These are phyloP conservation scores for Corvus hawaiiensis DNA, from an alignment of 2,113 vertebrate species.

Conservation along the genomic window DNA sequence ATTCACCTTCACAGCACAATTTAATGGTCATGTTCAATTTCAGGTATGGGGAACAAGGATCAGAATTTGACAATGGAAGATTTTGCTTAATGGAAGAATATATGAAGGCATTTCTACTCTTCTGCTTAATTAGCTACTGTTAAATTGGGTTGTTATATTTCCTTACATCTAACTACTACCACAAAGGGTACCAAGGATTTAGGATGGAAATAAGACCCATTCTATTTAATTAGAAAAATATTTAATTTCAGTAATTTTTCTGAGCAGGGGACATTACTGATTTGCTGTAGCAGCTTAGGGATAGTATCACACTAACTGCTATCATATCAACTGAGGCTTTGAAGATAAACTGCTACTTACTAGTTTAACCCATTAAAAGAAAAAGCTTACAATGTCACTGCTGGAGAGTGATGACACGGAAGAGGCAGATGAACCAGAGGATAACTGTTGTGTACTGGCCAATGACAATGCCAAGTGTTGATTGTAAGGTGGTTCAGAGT, in stretches of 20 bases:
- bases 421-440: conserved; percentile 82
- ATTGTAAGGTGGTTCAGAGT: conserved; percentile 74
- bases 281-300: background rate
- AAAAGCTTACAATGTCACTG: conserved; percentile 89
- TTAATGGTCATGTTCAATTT: background rate
- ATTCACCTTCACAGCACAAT: background rate
- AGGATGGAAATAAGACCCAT: background rate
- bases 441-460: conserved; percentile 82
- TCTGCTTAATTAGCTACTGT: background rate
- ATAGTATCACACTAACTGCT: background rate
- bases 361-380: background rate
- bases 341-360: background rate
- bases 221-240: background rate
- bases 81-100: background rate
- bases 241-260: background rate
- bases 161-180: background rate
- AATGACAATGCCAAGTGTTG: conserved; percentile 84
- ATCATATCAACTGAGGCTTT: background rate
- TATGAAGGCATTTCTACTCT: background rate
- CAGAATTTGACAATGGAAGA: background rate
- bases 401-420: conserved; percentile 90
- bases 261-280: background rate
- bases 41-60: background rate
- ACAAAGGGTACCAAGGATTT: background rate
- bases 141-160: background rate